phyloP scores from a whole-genome alignment of 2,888 invertebrate genomes.

The Drosophila tanythrix region DNA sequence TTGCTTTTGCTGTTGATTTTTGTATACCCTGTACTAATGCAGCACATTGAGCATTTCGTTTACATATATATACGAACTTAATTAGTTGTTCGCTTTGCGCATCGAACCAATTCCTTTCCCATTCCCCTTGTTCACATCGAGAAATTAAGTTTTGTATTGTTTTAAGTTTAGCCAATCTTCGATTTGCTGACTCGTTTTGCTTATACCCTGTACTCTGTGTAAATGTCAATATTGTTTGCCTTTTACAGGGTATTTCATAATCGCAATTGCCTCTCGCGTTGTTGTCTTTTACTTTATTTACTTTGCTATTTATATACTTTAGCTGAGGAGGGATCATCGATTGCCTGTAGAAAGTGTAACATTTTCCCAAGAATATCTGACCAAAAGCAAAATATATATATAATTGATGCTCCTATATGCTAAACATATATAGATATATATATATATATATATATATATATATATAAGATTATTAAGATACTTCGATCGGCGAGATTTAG shows the following conservation, averaged over 20 bases:
- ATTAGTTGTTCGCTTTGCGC: neutral
- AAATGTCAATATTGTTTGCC: neutral
- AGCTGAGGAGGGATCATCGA: neutral
- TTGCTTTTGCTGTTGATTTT: constrained; percentile 15
- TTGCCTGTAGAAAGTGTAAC: neutral
- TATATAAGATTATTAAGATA: neutral
- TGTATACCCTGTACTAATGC: constrained; percentile 35
- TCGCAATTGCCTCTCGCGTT: neutral
- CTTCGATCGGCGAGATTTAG: neutral
- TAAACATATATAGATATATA: neutral
- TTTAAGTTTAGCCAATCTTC: neutral
- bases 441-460: neutral
- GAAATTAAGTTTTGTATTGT: neutral
- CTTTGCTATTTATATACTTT: constrained; percentile 10
- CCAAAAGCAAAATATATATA: neutral
- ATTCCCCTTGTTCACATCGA: too few species aligned
- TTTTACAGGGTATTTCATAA: constrained; percentile 10
- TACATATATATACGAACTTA: neutral
- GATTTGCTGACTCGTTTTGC: neutral
- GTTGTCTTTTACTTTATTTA: constrained; percentile 3
- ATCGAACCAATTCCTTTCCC: neutral
- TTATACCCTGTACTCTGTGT: neutral
- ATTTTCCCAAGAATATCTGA: neutral
- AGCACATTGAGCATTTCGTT: neutral
- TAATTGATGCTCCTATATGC: neutral